Conservation (phyloP, 1,140 invertebrate genomes). For the Bactericera cockerelli region DNA sequence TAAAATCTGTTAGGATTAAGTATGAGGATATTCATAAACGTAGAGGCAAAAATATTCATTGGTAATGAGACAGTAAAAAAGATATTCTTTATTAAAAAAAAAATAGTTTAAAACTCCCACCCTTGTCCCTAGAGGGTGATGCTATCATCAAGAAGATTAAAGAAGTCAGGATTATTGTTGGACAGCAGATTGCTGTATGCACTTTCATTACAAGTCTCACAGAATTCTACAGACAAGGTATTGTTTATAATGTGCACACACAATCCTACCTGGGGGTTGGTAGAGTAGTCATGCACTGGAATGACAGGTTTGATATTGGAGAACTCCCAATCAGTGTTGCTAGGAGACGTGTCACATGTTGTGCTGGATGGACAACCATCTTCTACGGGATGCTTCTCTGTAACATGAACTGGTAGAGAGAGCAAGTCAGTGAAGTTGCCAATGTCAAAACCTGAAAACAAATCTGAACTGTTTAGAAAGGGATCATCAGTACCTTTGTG, state of each 20-base stretch:
- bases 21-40: no score
- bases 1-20: no score
- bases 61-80: no score
- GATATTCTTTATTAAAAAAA: no score
- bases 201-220: constrained; percentile 7
- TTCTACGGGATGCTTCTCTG: not conserved
- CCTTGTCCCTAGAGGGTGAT: no score
- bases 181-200: not conserved
- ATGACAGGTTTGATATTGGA: not conserved
- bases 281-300: not conserved
- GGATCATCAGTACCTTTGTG: constrained; percentile 4
- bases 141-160: no score
- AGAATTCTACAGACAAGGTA: not conserved
- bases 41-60: no score
- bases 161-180: no score
- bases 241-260: constrained; percentile 5
- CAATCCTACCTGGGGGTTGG: constrained; percentile 1
- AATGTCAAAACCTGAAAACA: not conserved
- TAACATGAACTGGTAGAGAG: constrained; percentile 1
- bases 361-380: not conserved
- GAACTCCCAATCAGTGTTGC: not conserved
- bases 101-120: no score
- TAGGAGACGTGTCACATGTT: not conserved
- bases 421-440: not conserved
- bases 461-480: not conserved